Percentiles rank a stretch among this genome's conserved stretches.
phyloP scores from a whole-genome alignment of 2,113 vertebrate genomes.

The Odobenus rosmarus region DNA sequence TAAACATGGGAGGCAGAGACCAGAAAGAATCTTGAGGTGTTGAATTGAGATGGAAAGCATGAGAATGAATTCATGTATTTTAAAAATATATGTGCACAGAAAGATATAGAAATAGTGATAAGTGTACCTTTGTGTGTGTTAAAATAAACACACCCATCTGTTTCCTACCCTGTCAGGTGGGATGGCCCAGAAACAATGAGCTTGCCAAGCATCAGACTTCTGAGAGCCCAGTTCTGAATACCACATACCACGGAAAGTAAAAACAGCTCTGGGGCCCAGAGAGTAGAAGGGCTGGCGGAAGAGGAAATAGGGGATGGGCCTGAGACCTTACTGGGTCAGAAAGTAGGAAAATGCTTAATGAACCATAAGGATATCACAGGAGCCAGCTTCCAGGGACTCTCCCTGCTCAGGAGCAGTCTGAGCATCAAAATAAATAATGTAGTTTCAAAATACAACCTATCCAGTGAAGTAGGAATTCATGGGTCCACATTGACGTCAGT shows the following conservation, averaged over 20 bases:
- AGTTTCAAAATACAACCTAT: background rate
- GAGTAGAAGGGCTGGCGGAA: background rate
- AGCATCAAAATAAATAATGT: background rate
- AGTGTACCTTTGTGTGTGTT: background rate
- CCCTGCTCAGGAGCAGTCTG: background rate
- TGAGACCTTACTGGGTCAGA: background rate
- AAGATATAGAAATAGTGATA: background rate
- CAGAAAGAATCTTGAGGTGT: background rate
- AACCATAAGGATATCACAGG: background rate
- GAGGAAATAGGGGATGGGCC: background rate
- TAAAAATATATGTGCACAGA: background rate
- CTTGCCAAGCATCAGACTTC: rapidly evolving
- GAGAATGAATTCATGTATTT: background rate
- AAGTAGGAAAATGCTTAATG: background rate
- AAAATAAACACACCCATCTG: background rate
- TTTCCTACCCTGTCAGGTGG: background rate
- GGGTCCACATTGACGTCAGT: background rate
- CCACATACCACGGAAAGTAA: background rate
- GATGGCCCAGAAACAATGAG: background rate
- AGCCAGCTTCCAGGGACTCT: background rate
- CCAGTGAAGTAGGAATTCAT: background rate
- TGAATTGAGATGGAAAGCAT: background rate
- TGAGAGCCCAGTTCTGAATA: background rate
- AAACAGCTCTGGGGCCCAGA: background rate
- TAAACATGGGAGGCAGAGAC: background rate